Percentiles rank a stretch among this genome's conserved stretches.
Evolutionary conservation across 2,797 vertebrate species (phyloP).

Genomic region (Pseudomugil tenellus): DNA sequence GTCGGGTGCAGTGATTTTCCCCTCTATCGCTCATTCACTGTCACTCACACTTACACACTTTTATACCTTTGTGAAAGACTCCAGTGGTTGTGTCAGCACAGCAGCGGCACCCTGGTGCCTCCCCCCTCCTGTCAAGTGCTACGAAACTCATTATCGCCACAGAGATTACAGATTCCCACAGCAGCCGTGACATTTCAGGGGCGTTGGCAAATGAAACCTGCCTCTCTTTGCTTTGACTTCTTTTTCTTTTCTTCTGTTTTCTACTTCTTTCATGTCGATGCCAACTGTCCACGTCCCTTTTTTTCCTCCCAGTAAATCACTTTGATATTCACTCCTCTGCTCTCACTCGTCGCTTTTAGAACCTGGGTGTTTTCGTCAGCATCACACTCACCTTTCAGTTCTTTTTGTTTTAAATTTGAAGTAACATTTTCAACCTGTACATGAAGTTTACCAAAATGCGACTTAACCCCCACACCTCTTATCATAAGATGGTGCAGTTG

Average conservation of each 20-base stretch:
- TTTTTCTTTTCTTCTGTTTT: slow-evolving; percentile 25
- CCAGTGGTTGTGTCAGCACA: slow-evolving; percentile 27
- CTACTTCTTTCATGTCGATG: slow-evolving; percentile 22
- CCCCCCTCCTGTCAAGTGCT: slow-evolving; percentile 34
- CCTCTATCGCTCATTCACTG: not conserved
- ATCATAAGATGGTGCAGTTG: not conserved
- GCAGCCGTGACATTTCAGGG: slow-evolving; percentile 70
- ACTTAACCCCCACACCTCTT: not conserved
- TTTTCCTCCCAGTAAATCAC: slow-evolving; percentile 23
- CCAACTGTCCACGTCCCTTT: slow-evolving; percentile 34
- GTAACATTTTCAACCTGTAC: not conserved
- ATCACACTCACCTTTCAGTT: not conserved
- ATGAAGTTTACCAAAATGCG: not conserved
- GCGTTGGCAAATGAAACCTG: slow-evolving; percentile 28
- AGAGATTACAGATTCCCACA: slow-evolving; percentile 59
- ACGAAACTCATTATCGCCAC: slow-evolving; percentile 60
- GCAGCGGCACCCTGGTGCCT: slow-evolving; percentile 14
- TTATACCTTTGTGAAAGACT: slow-evolving; percentile 5
- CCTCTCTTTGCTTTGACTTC: slow-evolving; percentile 18
- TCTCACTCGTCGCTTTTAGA: not conserved
- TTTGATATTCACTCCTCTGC: not conserved
- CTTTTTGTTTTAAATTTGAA: not conserved
- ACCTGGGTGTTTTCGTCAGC: slow-evolving; percentile 13
- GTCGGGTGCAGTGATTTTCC: slow-evolving; percentile 13
- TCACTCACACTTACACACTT: slow-evolving; percentile 18